A percentile compares a stretch with the other conserved stretches of the same genome.
Evolutionary conservation across 2,113 vertebrate genomes (phyloP).

Genomic region (Falcunculus frontatus): DNA sequence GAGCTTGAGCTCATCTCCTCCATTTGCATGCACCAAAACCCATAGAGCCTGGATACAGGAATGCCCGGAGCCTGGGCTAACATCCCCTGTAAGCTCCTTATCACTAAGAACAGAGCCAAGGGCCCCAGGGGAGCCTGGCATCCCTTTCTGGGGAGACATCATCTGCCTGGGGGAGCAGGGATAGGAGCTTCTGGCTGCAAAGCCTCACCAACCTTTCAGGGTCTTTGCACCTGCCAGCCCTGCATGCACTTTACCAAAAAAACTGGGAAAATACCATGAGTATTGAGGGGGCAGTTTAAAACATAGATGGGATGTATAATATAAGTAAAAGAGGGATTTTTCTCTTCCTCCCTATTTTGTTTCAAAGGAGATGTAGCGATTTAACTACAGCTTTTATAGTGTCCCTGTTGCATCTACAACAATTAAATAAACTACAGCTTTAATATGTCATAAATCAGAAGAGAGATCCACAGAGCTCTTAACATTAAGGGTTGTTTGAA

Average conservation of each 20-base stretch:
- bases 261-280: neutral
- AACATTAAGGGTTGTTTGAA: neutral
- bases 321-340: neutral
- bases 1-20: neutral
- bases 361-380: neutral
- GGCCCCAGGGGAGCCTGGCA: neutral
- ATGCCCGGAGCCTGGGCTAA: neutral
- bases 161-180: neutral
- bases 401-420: neutral
- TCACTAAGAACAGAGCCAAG: neutral
- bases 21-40: neutral
- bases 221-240: neutral
- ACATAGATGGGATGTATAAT: fast-evolving
- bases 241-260: neutral
- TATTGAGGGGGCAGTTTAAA: neutral
- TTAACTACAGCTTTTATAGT: neutral
- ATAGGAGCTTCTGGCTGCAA: neutral
- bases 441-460: neutral
- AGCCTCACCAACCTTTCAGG: neutral
- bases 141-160: too few species aligned
- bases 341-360: neutral
- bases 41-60: fast-evolving
- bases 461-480: neutral
- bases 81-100: neutral
- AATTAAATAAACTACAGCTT: neutral